These are phyloP conservation scores for Drosophila seguyi DNA, from an alignment of 1,140 invertebrate species.

Conservation along the genomic window DNA sequence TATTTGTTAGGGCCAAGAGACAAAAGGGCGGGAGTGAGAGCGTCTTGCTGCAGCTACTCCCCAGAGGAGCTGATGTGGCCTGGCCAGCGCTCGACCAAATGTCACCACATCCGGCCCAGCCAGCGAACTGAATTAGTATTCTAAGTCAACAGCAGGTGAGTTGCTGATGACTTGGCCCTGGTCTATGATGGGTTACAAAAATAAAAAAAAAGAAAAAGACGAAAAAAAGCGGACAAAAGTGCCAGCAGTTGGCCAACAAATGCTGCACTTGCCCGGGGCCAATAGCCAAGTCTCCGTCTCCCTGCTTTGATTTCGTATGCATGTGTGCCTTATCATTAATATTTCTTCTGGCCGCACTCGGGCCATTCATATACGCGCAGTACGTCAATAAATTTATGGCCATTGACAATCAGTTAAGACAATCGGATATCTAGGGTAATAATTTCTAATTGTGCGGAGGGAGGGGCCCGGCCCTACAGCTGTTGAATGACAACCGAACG, in stretches of 20 bases:
- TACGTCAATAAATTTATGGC: slow-evolving; percentile 69
- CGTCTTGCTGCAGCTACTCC: slow-evolving; percentile 9
- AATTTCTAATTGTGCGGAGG: slow-evolving; percentile 75
- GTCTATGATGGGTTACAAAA: slow-evolving; percentile 39
- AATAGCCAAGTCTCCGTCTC: slow-evolving; percentile 24
- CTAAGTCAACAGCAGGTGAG: slow-evolving; percentile 67
- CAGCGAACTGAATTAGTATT: slow-evolving; percentile 75
- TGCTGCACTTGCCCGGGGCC: slow-evolving; percentile 48
- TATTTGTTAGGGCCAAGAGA: slow-evolving; percentile 65
- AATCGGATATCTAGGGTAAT: slow-evolving; percentile 82
- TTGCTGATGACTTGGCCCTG: slow-evolving; percentile 49
- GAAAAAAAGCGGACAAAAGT: slow-evolving; percentile 54
- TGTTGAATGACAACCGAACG: slow-evolving; percentile 29
- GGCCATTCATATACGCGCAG: slow-evolving; percentile 39
- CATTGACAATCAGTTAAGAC: slow-evolving; percentile 81
- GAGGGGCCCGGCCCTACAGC: slow-evolving; percentile 42
- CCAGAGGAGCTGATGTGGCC: slow-evolving; percentile 21
- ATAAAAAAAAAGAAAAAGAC: background rate
- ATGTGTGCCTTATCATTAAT: slow-evolving; percentile 74
- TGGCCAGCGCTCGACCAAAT: slow-evolving; percentile 62
- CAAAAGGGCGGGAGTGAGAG: slow-evolving; percentile 13
- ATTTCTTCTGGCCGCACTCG: slow-evolving; percentile 55
- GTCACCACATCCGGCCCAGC: slow-evolving; percentile 76
- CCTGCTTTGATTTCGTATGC: slow-evolving; percentile 71
- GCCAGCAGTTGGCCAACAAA: slow-evolving; percentile 67